Evolutionary conservation across 2,888 invertebrate genomes (phyloP).

Genomic region (Sialis lutaria): DNA sequence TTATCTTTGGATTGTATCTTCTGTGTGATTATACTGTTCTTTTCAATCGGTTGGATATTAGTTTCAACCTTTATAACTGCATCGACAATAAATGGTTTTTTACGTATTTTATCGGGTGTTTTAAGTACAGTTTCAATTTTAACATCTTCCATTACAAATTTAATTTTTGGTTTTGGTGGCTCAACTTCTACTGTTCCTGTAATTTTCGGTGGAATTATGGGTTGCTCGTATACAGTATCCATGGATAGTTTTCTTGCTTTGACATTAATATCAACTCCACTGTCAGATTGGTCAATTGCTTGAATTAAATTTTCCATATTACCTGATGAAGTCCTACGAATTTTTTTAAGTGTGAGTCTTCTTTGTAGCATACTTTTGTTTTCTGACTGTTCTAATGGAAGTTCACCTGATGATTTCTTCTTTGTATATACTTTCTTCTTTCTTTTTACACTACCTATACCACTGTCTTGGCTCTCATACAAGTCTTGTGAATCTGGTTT

Average conservation of each 20-base stretch:
- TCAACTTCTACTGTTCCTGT: constrained; percentile 35
- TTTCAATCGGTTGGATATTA: not conserved
- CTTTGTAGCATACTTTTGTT: constrained; percentile 2
- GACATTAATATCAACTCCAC: no score
- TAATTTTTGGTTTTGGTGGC: constrained; percentile 27
- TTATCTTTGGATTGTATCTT: constrained; percentile 18
- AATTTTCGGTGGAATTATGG: constrained; percentile 27
- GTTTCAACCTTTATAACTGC: constrained; percentile 7
- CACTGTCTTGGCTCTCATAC: constrained; percentile 10
- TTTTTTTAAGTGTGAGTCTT: constrained; percentile 7
- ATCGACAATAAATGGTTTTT: constrained; percentile 1
- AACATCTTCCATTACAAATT: constrained; percentile 36
- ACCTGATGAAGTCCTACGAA: constrained; percentile 1
- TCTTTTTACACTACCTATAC: constrained; percentile 14
- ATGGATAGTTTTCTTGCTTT: no score
- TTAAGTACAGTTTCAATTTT: constrained; percentile 33
- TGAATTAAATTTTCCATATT: not conserved
- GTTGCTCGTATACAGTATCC: no score
- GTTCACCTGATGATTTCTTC: constrained; percentile 17
- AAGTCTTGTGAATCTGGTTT: constrained; percentile 14
- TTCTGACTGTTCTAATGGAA: constrained; percentile 8
- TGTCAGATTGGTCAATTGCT: no score
- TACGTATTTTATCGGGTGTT: constrained; percentile 4
- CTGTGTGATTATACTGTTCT: not conserved
- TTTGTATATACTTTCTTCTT: constrained; percentile 18